Conservation (phyloP, 1,140 invertebrate genomes). For the Zaprionus capensis region DNA sequence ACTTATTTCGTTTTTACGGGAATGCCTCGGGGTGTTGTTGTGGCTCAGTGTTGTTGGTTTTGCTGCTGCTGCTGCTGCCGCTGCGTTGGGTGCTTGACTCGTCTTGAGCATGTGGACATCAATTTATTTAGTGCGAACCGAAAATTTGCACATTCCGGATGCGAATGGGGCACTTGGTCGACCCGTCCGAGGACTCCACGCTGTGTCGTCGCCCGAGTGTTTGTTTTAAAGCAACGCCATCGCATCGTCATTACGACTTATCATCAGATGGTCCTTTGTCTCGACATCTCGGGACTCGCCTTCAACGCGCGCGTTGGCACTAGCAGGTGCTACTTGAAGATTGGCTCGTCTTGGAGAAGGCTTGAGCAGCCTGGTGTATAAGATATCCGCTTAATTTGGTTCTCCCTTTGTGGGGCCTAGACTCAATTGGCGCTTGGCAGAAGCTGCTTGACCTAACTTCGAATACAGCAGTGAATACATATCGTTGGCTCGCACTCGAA, state of each 20-base stretch:
- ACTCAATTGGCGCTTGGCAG: neutral
- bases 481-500: slow-evolving; percentile 13
- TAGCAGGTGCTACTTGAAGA: slow-evolving; percentile 3
- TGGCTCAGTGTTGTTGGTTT: neutral
- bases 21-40: neutral
- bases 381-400: neutral
- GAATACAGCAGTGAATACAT: neutral
- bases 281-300: neutral
- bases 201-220: slow-evolving; percentile 25
- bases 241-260: slow-evolving; percentile 23
- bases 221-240: slow-evolving; percentile 31
- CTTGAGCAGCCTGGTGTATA: neutral
- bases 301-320: neutral
- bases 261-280: neutral
- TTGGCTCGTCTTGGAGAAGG: neutral
- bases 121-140: slow-evolving; percentile 72
- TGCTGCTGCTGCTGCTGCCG: neutral
- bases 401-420: neutral
- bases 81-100: slow-evolving; percentile 22
- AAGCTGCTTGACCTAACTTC: slow-evolving; percentile 9
- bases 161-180: slow-evolving; percentile 14
- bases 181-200: slow-evolving; percentile 32
- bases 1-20: slow-evolving; percentile 71
- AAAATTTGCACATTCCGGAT: slow-evolving; percentile 65
- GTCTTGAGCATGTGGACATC: slow-evolving; percentile 70